Base-by-base conservation (phyloP, 1,140 invertebrate genomes). In the Delia radicum region DNA sequence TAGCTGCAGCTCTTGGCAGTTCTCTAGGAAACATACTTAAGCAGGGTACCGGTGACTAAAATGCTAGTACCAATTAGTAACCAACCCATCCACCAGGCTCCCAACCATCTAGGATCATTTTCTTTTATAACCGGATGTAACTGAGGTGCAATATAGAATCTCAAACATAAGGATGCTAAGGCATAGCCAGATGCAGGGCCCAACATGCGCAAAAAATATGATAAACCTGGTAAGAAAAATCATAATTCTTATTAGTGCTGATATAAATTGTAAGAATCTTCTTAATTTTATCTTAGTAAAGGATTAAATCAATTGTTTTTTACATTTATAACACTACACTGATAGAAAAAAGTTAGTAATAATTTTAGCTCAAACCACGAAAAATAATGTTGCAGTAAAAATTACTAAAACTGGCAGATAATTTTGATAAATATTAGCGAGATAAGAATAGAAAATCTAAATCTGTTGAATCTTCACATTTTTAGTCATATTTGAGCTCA, bases 31-130 rank as follows among this genome's bases (percentile, higher is more conserved):
- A 92, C 33, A 93, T 85, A 0, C 90, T 88, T 2, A 93, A 86
- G 15, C 92, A 84, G 6, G n/a, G 89, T 88, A 0, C 91, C 89
- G 28, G 91, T 90, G 21, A 92, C 72, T n/a, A 91, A 87, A 0
- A 93, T 87, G 1, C 92, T 79, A 0, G 89, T 81, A n/a, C 90
- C 92, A 73, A 93, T 87, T 10, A 93, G 88, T 29, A 94, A 89
- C 93, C 89, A 94, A 26, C 94, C 94, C 28, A 94, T 78, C 93
- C 93, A 94, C 93, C 93, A 94, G 12, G 93, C 93, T 1, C 93
- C 93, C 21, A 93, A 80, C 93, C 93, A 94, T 76, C 92, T 87
- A 1, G 92, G 92, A 87, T 94, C 92, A 78, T 90, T 88, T 37
- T 88, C 91, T 13, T 87, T 89, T 48, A 94, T 93, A 1, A 89